Percentiles rank a stretch among this genome's conserved stretches.
phyloP scores from a whole-genome alignment of 2,113 vertebrate genomes.

The Agapornis roseicollis region DNA sequence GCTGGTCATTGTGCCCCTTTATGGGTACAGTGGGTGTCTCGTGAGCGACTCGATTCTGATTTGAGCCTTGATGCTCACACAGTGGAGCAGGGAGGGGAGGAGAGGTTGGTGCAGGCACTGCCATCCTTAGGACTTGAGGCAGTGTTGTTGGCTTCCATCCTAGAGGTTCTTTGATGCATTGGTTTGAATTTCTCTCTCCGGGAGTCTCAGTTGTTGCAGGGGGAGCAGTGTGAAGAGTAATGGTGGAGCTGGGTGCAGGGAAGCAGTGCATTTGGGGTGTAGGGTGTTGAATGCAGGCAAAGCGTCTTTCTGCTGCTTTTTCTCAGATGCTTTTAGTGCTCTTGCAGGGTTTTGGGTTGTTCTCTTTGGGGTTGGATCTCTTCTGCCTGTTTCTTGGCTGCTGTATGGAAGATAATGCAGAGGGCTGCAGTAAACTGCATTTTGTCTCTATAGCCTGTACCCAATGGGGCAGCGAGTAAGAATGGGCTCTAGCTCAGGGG shows the following conservation, averaged over 20 bases:
- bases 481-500: neutral
- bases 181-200: neutral
- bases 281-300: neutral
- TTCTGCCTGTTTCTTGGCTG: neutral
- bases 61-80: neutral
- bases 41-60: neutral
- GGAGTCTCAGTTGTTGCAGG: neutral
- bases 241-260: rapidly evolving
- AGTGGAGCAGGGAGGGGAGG: neutral
- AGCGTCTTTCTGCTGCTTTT: neutral
- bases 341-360: neutral
- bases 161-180: neutral
- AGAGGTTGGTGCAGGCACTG: neutral
- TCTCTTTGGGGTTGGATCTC: neutral
- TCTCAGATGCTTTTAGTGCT: neutral
- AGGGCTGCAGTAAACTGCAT: neutral
- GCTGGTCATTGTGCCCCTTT: neutral
- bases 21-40: neutral
- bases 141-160: neutral
- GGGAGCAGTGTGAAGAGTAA: neutral
- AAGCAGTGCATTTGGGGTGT: rapidly evolving
- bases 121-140: neutral
- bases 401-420: rapidly evolving
- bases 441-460: neutral
- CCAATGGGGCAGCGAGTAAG: neutral